Evolutionary conservation across 2,888 invertebrate genomes (phyloP), one percentile per base, ranked within the genome.

Genomic region (Eretmocerus hayati): DNA sequence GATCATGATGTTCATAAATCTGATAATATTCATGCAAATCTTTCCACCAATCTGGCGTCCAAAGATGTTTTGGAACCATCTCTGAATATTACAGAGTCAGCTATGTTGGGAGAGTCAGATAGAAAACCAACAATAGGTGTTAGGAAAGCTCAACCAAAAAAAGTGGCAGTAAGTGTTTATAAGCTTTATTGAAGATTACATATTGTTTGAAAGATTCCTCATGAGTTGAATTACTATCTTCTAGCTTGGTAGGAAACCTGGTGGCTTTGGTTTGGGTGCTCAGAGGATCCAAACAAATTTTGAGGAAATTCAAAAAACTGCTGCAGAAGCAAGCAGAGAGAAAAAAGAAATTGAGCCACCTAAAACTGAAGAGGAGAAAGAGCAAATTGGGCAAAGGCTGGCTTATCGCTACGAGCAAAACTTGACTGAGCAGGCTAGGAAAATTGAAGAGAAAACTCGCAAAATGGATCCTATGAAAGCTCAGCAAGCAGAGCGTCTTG

Each of bases 271-370:
- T 42, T 75, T 97, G 45, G 97, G 97, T 42, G 99, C 97, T 15
- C 94, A 92, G 42, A 90, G 90, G 71, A 92, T 97, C 21, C 87
- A 87, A 62, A 83, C 92, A 4, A 92, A 96, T 74, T 99, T 99
- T 71, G 90, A 89, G 16, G 95, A 94, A 65, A 83, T 97, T 53
- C 96, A 97, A 73, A 83, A 85, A 56, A 87, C 90, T 64, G 95
- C 94, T 5, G 85, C 85, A 62, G 78, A 88, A 72, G 84, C 87
- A 3, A 90, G 54, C 18, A 52, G 60, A 50, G 54, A 64, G 57
- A 39, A 47, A 1, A 54, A 61, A 50, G 72, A 72, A 37, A 33
- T 46, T 20, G 67, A 71, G 31, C 68, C 70, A n/a, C 66, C 69
- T 22, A 73, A 73, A 50, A 75, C 75, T 48, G 60, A 66, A 9